Conservation (phyloP, 1,140 invertebrate species). For the Drosophila nigrodunni region DNA sequence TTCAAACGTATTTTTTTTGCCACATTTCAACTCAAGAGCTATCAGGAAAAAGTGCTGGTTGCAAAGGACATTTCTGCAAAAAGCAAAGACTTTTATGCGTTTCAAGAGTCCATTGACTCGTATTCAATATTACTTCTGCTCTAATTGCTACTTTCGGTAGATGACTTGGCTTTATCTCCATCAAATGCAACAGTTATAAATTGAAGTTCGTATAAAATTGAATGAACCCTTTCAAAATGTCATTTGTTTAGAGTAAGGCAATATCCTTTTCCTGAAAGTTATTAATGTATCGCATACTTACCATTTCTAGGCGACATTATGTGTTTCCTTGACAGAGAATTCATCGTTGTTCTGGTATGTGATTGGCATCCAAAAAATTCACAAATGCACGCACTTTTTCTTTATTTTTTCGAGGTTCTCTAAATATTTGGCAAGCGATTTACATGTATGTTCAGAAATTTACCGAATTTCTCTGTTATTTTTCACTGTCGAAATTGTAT, state of each 20-base stretch:
- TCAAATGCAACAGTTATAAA: conserved; percentile 73
- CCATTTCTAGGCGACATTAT: conserved; percentile 49
- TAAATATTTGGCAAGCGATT: conserved; percentile 74
- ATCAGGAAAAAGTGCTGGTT: conserved; percentile 3
- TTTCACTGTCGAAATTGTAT: conserved; percentile 69
- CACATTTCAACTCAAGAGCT: conserved; percentile 7
- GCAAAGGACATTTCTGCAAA: not conserved
- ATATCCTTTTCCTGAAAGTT: not conserved
- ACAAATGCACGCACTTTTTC: conserved; percentile 61
- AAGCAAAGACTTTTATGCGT: not conserved
- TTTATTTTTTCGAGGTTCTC: conserved; percentile 62
- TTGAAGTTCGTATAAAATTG: conserved; percentile 60
- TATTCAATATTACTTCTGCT: conserved; percentile 11
- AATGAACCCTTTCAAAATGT: conserved; percentile 24
- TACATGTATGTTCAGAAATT: conserved; percentile 32
- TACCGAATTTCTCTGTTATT: conserved; percentile 63
- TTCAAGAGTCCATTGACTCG: conserved; percentile 7
- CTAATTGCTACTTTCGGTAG: conserved; percentile 4
- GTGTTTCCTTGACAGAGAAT: conserved; percentile 24
- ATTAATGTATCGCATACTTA: conserved; percentile 47
- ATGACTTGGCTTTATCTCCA: not conserved
- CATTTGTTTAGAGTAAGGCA: conserved; percentile 23
- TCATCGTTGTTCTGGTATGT: conserved; percentile 10
- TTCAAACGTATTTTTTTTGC: not conserved
- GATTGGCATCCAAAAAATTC: conserved; percentile 13